Base-by-base conservation (phyloP, 2,797 vertebrate genomes). In the Bradypus variegatus region DNA sequence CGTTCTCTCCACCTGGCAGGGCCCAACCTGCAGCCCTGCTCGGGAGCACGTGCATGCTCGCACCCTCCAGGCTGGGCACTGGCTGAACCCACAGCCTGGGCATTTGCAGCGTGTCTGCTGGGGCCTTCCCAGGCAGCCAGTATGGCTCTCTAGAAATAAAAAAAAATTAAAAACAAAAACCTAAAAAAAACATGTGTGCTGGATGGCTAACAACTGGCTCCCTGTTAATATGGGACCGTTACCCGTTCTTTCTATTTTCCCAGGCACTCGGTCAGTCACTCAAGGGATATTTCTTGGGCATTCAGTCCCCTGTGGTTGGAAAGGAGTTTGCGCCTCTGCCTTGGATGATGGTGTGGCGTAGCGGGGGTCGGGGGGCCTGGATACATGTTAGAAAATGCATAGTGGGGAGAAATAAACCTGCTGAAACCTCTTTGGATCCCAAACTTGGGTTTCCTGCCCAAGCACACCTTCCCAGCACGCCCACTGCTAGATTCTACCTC, bases 1-100 rank as follows among this genome's bases (percentile, higher is more conserved):
- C 70, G 27, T 80, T 92, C 90, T 6, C 94, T 93, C 91, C 91
- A 94, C 91, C 93, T 92, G 31, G 91, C 89, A 77, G 21, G 10
- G 62, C 90, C 95, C 62, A 10, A 11, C 62, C 53, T n/a, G 38
- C 91, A 77, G 23, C 87, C 92, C 82, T 38, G 92, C 84, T 60
- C 67, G 2, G 21, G 64, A n/a, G 73, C 93, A 65, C 77, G 36
- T 8, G 62, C 64, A 1, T 33, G 81, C 36, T 38, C 25, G 6
- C 82, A 53, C 91, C 90, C 85, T 90, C 76, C 73, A 79, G 16
- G 45, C 73, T 45, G 86, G 80, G 83, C 75, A 33, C 55, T 75
- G 94, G 77, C 86, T 69, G 89, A 86, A 77, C 65, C 50, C 85
- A 33, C 82, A 72, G 65, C 45, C 27, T 12, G 19, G 33, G 69